Conservation (phyloP, 2,888 invertebrate genomes). For the Barypeithes pellucidus region DNA sequence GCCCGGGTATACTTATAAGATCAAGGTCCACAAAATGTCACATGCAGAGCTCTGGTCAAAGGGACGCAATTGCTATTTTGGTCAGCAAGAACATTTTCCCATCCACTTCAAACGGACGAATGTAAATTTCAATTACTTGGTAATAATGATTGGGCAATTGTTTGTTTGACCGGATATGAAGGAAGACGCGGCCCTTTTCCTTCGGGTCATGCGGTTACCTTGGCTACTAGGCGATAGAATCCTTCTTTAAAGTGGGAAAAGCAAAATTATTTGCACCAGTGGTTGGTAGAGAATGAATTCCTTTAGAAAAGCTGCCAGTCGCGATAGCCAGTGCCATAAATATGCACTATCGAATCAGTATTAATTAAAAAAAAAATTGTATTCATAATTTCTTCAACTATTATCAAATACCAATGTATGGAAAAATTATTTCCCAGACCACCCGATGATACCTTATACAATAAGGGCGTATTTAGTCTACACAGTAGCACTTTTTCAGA, state of each 20-base stretch:
- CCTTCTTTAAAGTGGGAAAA: slow-evolving; percentile 32
- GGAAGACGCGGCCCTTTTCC: slow-evolving; percentile 53
- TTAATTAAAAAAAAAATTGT: too few species aligned
- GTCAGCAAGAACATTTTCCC: slow-evolving; percentile 57
- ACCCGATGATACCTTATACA: too few species aligned
- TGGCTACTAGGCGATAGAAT: slow-evolving; percentile 36
- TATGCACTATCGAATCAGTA: too few species aligned
- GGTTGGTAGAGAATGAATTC: too few species aligned
- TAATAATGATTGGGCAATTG: slow-evolving; percentile 65
- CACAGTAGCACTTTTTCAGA: too few species aligned
- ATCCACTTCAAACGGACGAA: slow-evolving; percentile 60
- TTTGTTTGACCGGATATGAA: slow-evolving; percentile 62
- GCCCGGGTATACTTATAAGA: slow-evolving; percentile 29
- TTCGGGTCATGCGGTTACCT: slow-evolving; percentile 48
- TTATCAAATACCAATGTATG: too few species aligned
- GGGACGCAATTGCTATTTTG: slow-evolving; percentile 60
- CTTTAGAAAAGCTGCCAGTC: too few species aligned
- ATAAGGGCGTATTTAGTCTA: too few species aligned
- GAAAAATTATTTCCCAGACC: too few species aligned
- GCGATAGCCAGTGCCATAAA: too few species aligned
- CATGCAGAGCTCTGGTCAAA: slow-evolving; percentile 42
- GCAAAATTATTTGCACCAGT: slow-evolving; percentile 24
- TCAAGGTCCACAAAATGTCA: slow-evolving; percentile 48
- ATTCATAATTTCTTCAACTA: too few species aligned
- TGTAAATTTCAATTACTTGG: slow-evolving; percentile 65